A percentile compares a stretch with the other conserved stretches of the same genome.
These are phyloP conservation scores for Natrix natrix DNA, from an alignment of 2,797 vertebrate genomes.

Conservation along the genomic window DNA sequence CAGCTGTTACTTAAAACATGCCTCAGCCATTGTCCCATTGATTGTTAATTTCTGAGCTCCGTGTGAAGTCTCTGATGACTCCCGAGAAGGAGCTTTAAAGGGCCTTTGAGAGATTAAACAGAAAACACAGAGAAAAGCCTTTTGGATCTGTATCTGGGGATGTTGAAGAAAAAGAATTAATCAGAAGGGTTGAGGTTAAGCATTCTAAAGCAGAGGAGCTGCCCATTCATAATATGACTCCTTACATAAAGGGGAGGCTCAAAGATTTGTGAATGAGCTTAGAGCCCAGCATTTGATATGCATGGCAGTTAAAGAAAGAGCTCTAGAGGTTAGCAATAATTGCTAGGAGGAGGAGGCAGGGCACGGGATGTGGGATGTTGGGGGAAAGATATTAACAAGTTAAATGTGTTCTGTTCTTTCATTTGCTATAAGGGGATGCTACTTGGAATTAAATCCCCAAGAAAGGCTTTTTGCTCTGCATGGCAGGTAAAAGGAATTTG, in stretches of 20 bases:
- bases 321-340: not conserved
- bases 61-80: conserved; percentile 16
- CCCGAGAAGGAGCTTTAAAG: conserved; percentile 42
- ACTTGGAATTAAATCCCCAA: conserved; percentile 4
- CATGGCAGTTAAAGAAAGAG: not conserved
- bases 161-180: conserved; percentile 33
- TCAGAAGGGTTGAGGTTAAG: not conserved
- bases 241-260: not conserved
- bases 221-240: conserved; percentile 6
- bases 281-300: not conserved
- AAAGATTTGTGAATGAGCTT: conserved; percentile 1
- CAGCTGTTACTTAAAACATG: conserved; percentile 61
- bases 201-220: conserved; percentile 21
- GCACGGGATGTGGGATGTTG: not conserved
- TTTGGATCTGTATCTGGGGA: conserved; percentile 35
- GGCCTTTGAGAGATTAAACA: conserved; percentile 34
- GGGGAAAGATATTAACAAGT: not conserved
- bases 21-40: conserved; percentile 38
- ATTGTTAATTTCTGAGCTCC: conserved; percentile 45
- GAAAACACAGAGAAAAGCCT: conserved; percentile 25
- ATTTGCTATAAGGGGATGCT: fast-evolving
- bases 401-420: not conserved
- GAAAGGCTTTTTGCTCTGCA: not conserved
- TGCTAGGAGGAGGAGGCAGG: not conserved
- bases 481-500: not conserved